Evolutionary conservation across 2,888 invertebrate genomes (phyloP).

Genomic region (Aspidiotus rigidus): DNA sequence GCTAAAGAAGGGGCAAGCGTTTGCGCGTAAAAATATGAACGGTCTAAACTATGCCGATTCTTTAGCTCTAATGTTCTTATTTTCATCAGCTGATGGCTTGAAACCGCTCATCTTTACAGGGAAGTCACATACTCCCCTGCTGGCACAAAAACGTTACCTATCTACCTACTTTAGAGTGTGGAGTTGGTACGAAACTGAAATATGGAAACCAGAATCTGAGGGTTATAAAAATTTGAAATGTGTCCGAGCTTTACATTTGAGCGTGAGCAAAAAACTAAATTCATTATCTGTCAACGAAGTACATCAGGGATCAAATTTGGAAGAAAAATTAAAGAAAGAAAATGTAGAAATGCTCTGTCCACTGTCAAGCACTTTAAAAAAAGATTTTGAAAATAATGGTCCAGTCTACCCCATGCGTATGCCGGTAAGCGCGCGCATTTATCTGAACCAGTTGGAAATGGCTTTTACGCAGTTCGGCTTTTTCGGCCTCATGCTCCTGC

Average conservation of each 20-base stretch:
- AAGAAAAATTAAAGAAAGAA: conserved; percentile 27
- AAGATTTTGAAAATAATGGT: conserved; percentile 5
- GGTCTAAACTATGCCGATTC: conserved; percentile 43
- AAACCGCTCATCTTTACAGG: conserved; percentile 46
- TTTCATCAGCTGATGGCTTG: conserved; percentile 44
- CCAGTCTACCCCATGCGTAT: conserved; percentile 1
- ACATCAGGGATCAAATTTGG: conserved; percentile 35
- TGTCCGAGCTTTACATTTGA: conserved; percentile 45
- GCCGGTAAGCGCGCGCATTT: conserved; percentile 17
- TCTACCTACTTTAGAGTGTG: conserved; percentile 45
- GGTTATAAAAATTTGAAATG: conserved; percentile 45
- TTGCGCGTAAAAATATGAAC: conserved; percentile 44
- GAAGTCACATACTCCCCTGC: conserved; percentile 45
- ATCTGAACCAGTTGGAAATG: conserved; percentile 49
- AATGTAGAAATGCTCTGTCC: conserved; percentile 14
- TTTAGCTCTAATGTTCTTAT: conserved; percentile 43
- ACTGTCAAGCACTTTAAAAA: neutral
- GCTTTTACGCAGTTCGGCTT: conserved; percentile 48
- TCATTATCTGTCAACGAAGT: conserved; percentile 37
- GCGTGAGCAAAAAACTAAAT: conserved; percentile 41
- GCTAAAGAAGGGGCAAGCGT: conserved; percentile 45
- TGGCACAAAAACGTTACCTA: conserved; percentile 46
- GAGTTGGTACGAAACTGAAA: conserved; percentile 48
- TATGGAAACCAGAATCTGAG: conserved; percentile 44
- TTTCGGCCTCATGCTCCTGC: conserved; percentile 45